These are phyloP conservation scores for Sarcophaga peregrina DNA, from an alignment of 1,140 invertebrate species.

Conservation along the genomic window DNA sequence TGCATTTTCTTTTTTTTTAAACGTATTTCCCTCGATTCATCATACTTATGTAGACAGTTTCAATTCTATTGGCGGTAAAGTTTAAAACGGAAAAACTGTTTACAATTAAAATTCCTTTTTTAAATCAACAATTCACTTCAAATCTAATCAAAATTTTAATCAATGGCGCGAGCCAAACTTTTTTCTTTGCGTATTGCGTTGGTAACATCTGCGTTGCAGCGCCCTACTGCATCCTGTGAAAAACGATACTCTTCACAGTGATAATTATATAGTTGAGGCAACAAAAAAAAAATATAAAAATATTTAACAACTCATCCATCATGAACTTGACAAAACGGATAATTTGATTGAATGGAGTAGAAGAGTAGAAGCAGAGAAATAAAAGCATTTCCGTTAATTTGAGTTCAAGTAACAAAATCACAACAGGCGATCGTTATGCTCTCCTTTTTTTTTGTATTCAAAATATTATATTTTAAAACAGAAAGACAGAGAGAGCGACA, in stretches of 20 bases:
- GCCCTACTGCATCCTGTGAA: slow-evolving; percentile 32
- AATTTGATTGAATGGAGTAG: neutral
- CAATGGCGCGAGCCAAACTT: slow-evolving; percentile 36
- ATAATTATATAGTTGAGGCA: slow-evolving; percentile 32
- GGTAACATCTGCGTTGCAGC: neutral
- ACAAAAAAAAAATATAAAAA: neutral
- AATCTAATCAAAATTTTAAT: slow-evolving; percentile 19
- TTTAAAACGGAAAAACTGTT: neutral
- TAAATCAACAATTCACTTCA: neutral
- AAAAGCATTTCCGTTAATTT: slow-evolving; percentile 39
- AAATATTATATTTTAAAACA: neutral
- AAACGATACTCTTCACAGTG: slow-evolving; percentile 33
- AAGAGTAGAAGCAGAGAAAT: neutral
- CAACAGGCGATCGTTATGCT: slow-evolving; percentile 31
- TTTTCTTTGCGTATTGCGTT: too few relatives aligned
- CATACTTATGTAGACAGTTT: neutral
- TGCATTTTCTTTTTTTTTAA: neutral
- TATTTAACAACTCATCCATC: slow-evolving; percentile 8
- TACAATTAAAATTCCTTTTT: neutral
- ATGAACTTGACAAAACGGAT: neutral
- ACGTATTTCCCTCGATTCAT: neutral
- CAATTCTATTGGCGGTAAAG: neutral
- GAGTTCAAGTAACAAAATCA: slow-evolving; percentile 27
- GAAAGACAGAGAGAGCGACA: too few relatives aligned
- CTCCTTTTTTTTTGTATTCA: neutral